Evolutionary conservation across 2,113 vertebrate species (phyloP).

Genomic region (Rutilus rutilus): DNA sequence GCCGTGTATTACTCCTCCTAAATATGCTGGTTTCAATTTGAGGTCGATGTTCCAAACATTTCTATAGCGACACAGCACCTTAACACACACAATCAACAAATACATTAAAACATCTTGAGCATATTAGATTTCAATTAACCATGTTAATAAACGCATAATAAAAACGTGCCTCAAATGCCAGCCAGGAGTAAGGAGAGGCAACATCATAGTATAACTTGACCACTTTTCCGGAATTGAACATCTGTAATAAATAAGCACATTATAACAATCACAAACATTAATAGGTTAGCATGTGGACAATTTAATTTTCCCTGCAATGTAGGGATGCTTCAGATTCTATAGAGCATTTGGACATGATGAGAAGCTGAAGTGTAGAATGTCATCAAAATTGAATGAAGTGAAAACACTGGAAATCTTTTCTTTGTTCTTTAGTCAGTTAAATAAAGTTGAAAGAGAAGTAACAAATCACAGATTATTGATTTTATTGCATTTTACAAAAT

Average conservation of each 20-base stretch:
- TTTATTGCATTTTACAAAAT: too few relatives aligned
- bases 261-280: not conserved
- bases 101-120: not conserved
- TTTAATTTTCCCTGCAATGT: not conserved
- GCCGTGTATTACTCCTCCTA: conserved; percentile 81
- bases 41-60: conserved; percentile 87
- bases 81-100: not conserved
- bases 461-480: too few relatives aligned
- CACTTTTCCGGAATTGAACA: conserved; percentile 59
- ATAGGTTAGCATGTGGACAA: not conserved
- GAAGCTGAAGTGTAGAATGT: not conserved
- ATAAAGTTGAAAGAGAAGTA: too few relatives aligned
- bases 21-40: conserved; percentile 79
- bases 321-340: not conserved
- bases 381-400: not conserved
- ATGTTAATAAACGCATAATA: too few relatives aligned
- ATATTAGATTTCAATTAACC: not conserved
- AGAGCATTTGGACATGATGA: not conserved
- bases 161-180: conserved; percentile 83
- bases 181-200: conserved; percentile 86
- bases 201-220: conserved; percentile 87
- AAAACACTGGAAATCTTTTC: not conserved
- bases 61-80: conserved; percentile 89
- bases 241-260: not conserved
- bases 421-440: too few relatives aligned